phyloP scores from a whole-genome alignment of 1,140 invertebrate genomes.

The Portunus trituberculatus region DNA sequence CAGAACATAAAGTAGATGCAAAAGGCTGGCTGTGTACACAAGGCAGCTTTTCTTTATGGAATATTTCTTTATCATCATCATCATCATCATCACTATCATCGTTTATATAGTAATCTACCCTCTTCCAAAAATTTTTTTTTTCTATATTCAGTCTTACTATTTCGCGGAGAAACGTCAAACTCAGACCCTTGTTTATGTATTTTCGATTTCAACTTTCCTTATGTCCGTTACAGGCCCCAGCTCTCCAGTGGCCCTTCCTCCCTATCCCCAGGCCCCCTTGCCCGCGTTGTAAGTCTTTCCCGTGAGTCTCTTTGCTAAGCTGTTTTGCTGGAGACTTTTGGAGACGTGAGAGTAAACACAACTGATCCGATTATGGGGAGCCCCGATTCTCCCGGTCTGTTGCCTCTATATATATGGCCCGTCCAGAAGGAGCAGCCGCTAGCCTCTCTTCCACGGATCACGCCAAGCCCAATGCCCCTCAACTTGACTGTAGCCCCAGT shows the following conservation, averaged over 20 bases:
- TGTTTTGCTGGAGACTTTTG: conserved; percentile 52
- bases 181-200: not conserved
- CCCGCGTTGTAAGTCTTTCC: not conserved
- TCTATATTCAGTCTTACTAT: no score
- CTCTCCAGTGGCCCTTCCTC: not conserved
- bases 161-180: not conserved
- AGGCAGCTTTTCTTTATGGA: no score
- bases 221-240: not conserved
- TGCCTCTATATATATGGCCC: conserved; percentile 27
- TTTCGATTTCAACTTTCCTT: not conserved
- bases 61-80: not conserved
- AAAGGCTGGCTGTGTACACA: no score
- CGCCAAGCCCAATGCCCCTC: conserved; percentile 9
- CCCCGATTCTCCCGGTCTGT: conserved; percentile 28
- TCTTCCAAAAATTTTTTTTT: no score
- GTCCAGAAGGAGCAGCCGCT: not conserved
- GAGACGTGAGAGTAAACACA: conserved; percentile 58
- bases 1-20: no score
- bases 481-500: conserved; percentile 37
- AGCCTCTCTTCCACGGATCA: not conserved
- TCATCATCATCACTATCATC: not conserved
- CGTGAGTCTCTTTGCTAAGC: conserved; percentile 41
- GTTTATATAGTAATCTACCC: not conserved
- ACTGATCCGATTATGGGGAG: conserved; percentile 54
- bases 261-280: not conserved